Conservation (phyloP, 2,888 invertebrate genomes). For the Eucera pruinosa region DNA sequence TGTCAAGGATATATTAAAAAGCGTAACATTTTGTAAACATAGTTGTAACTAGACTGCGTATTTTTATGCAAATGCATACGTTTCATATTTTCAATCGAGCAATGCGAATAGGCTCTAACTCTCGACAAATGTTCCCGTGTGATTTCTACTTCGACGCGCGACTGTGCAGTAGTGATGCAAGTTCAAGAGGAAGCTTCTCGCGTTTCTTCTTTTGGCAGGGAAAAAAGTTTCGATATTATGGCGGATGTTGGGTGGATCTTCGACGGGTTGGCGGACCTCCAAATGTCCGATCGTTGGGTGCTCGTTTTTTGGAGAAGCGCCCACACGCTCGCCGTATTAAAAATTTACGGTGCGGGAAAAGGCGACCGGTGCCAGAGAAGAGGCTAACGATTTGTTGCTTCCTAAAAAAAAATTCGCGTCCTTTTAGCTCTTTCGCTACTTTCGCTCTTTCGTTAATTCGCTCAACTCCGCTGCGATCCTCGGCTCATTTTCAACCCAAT, state of each 20-base stretch:
- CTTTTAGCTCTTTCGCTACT: too few species aligned
- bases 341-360: slow-evolving; percentile 2
- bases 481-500: too few species aligned
- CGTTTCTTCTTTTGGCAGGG: background rate
- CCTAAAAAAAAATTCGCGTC: too few species aligned
- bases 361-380: background rate
- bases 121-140: slow-evolving; percentile 41
- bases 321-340: slow-evolving; percentile 19
- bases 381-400: background rate
- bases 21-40: too few species aligned
- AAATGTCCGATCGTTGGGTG: slow-evolving; percentile 16
- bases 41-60: too few species aligned
- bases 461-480: too few species aligned
- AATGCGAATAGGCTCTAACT: slow-evolving; percentile 14
- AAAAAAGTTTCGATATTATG: background rate
- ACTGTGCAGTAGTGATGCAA: too few species aligned
- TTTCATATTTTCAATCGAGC: too few species aligned
- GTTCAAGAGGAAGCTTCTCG: background rate
- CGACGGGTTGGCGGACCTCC: slow-evolving; percentile 27
- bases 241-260: slow-evolving; percentile 10
- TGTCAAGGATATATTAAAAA: too few species aligned
- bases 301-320: slow-evolving; percentile 27
- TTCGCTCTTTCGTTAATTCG: too few species aligned
- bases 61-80: too few species aligned
- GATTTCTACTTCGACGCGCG: slow-evolving; percentile 27